Conservation (phyloP, 1,140 invertebrate genomes). For the Scaptomyza pallida region DNA sequence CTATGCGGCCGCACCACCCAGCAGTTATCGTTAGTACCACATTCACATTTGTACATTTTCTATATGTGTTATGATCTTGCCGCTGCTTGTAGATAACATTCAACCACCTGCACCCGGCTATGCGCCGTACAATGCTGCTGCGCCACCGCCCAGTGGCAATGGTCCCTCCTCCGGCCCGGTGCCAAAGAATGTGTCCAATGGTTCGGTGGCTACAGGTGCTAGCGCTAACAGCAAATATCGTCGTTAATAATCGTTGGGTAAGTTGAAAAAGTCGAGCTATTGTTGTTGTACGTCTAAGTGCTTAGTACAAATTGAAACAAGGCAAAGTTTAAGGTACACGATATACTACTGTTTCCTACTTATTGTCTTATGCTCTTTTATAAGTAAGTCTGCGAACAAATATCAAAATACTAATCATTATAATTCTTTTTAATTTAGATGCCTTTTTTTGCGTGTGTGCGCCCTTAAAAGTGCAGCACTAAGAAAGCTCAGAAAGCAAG, state of each 20-base stretch:
- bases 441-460: conserved; percentile 75
- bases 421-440: conserved; percentile 83
- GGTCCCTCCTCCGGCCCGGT: conserved; percentile 40
- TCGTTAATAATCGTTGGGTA: conserved; percentile 62
- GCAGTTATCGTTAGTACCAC: conserved; percentile 58
- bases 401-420: conserved; percentile 64
- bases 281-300: conserved; percentile 44
- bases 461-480: conserved; percentile 76
- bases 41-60: neutral
- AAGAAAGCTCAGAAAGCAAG: conserved; percentile 53
- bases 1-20: conserved; percentile 70
- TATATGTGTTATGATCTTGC: neutral
- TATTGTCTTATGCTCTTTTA: neutral
- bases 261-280: conserved; percentile 48
- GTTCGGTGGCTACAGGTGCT: conserved; percentile 62
- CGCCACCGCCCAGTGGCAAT: conserved; percentile 61
- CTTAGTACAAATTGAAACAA: conserved; percentile 29
- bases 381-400: conserved; percentile 54
- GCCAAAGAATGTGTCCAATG: conserved; percentile 56
- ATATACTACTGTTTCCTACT: conserved; percentile 43
- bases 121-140: conserved; percentile 55
- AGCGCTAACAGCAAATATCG: conserved; percentile 77
- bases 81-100: conserved; percentile 39
- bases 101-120: conserved; percentile 54
- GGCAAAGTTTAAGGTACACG: conserved; percentile 41